phyloP scores from a whole-genome alignment of 2,113 vertebrate genomes.

The Falcunculus frontatus region DNA sequence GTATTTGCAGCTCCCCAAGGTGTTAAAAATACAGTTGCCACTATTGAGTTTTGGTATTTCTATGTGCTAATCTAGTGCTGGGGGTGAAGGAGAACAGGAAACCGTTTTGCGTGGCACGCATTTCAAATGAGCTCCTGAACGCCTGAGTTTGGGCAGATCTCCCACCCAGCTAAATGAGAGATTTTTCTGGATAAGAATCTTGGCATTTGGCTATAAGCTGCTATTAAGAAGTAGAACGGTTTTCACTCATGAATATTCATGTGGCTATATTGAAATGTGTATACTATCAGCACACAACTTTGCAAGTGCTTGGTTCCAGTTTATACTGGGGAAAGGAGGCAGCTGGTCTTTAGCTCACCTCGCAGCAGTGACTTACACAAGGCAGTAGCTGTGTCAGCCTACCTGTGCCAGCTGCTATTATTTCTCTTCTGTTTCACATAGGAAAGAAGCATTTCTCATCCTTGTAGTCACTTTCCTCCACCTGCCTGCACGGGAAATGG shows the following conservation, averaged over 20 bases:
- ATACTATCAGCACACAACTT: conserved; percentile 1
- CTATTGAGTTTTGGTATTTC: conserved; percentile 23
- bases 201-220: conserved; percentile 47
- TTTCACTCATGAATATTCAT: conserved; percentile 59
- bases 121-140: conserved; percentile 35
- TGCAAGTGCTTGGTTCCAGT: neutral
- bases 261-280: conserved; percentile 27
- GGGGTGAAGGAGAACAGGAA: conserved; percentile 34
- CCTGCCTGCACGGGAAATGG: neutral
- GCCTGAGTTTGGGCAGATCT: conserved; percentile 42
- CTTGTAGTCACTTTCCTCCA: neutral
- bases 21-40: conserved; percentile 30
- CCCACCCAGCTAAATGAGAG: conserved; percentile 46
- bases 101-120: neutral
- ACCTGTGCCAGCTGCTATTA: neutral
- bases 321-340: neutral
- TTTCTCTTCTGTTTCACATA: neutral
- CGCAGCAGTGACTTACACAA: neutral
- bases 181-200: conserved; percentile 49
- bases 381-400: neutral
- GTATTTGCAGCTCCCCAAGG: neutral
- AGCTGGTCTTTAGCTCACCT: neutral
- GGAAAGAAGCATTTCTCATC: neutral
- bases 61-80: neutral
- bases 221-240: conserved; percentile 18